Evolutionary conservation across 2,888 invertebrate species (phyloP).

Genomic region (Hylaea fasciaria): DNA sequence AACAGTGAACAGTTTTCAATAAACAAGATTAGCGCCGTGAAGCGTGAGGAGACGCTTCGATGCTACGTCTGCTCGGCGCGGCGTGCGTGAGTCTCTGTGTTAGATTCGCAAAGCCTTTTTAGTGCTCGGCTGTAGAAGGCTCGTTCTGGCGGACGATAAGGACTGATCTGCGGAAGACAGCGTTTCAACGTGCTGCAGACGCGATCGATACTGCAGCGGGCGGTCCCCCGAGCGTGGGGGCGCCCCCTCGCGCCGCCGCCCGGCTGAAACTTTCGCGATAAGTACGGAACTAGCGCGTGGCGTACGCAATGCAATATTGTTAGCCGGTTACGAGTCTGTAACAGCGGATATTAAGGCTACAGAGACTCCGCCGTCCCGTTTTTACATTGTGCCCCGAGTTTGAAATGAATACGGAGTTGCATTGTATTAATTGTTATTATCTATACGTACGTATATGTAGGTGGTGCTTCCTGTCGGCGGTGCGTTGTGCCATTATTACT

Average conservation of each 20-base stretch:
- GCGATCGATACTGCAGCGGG: constrained; percentile 81
- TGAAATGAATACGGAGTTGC: constrained; percentile 72
- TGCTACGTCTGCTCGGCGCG: constrained; percentile 50
- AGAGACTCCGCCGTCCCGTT: constrained; percentile 71
- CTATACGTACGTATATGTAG: constrained; percentile 40
- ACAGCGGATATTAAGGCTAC: constrained; percentile 83
- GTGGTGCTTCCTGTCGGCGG: constrained; percentile 43
- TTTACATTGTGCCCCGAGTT: constrained; percentile 75
- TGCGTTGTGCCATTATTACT: constrained; percentile 35
- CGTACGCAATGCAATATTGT: constrained; percentile 85
- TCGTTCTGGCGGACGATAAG: constrained; percentile 79
- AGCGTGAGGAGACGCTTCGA: constrained; percentile 62
- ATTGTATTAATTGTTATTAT: constrained; percentile 73
- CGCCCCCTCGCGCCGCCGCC: constrained; percentile 62
- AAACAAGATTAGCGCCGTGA: constrained; percentile 65
- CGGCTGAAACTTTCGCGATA: constrained; percentile 83
- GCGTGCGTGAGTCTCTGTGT: constrained; percentile 57
- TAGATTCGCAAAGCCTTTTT: constrained; percentile 71
- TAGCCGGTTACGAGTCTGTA: constrained; percentile 82
- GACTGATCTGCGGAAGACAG: constrained; percentile 84
- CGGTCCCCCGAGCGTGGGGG: constrained; percentile 35
- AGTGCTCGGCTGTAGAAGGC: constrained; percentile 61
- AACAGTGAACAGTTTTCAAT: constrained; percentile 63
- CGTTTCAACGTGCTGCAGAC: constrained; percentile 80
- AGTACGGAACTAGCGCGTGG: constrained; percentile 84